Evolutionary conservation across 2,113 vertebrate species (phyloP).

Genomic region (Gymnogyps californianus): DNA sequence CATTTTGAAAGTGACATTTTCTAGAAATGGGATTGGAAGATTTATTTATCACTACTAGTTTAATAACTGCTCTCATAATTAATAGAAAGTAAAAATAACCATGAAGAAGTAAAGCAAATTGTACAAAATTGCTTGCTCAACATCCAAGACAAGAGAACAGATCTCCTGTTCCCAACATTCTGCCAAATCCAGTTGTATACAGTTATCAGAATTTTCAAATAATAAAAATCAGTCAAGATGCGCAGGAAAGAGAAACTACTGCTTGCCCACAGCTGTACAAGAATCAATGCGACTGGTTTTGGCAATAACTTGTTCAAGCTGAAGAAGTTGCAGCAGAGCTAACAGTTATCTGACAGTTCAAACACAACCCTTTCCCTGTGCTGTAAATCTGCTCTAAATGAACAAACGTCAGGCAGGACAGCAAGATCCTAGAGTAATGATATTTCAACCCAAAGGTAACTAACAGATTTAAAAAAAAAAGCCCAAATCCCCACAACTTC

Average conservation of each 20-base stretch:
- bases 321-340: conserved; percentile 1
- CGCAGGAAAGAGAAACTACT: not conserved
- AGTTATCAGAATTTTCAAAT: not conserved
- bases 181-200: accelerated
- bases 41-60: not conserved
- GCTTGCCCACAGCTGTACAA: not conserved
- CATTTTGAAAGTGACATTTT: not conserved
- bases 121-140: not conserved
- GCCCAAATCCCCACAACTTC: not conserved
- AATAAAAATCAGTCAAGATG: not conserved
- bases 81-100: not conserved
- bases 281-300: not conserved
- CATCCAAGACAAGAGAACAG: not conserved
- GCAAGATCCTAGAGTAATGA: not conserved
- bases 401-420: not conserved
- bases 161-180: not conserved
- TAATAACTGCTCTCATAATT: not conserved
- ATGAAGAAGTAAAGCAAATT: not conserved
- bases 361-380: not conserved
- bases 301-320: not conserved
- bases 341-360: not conserved
- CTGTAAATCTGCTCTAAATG: not conserved
- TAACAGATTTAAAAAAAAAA: not conserved
- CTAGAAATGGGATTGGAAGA: not conserved
- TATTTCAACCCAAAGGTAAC: not conserved